Conservation (phyloP, 2,797 vertebrate genomes). For the Brachymystax lenok region DNA sequence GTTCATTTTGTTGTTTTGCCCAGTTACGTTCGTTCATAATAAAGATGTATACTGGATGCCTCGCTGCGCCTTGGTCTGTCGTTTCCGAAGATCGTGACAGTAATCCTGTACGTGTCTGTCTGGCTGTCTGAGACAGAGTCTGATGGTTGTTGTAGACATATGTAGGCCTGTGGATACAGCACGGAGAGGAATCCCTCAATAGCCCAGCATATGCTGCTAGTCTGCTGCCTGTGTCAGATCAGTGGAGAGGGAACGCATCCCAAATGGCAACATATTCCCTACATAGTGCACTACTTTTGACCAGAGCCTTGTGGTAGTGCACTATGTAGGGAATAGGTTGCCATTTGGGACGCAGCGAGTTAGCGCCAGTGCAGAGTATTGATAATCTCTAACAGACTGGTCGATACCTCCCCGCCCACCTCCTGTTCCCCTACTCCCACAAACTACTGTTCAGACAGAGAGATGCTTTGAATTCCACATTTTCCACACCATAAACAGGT, state of each 20-base stretch:
- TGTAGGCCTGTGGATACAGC: neutral
- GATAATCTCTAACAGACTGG: neutral
- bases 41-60: too few relatives aligned
- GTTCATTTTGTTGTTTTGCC: too few relatives aligned
- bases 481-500: neutral
- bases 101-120: neutral
- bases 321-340: neutral
- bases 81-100: too few relatives aligned
- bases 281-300: neutral
- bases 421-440: neutral
- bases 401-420: neutral
- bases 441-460: neutral
- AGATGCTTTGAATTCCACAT: neutral
- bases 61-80: too few relatives aligned
- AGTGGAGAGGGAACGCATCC: too few relatives aligned
- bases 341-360: neutral
- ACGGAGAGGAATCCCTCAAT: neutral
- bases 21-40: too few relatives aligned
- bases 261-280: neutral
- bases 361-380: neutral
- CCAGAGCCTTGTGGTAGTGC: neutral
- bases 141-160: neutral
- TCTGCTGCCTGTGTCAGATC: too few relatives aligned
- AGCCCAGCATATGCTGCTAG: neutral
- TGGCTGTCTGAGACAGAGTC: neutral